These are phyloP conservation scores for Poecilia velifera DNA, from an alignment of 2,797 vertebrate species.

Conservation along the genomic window DNA sequence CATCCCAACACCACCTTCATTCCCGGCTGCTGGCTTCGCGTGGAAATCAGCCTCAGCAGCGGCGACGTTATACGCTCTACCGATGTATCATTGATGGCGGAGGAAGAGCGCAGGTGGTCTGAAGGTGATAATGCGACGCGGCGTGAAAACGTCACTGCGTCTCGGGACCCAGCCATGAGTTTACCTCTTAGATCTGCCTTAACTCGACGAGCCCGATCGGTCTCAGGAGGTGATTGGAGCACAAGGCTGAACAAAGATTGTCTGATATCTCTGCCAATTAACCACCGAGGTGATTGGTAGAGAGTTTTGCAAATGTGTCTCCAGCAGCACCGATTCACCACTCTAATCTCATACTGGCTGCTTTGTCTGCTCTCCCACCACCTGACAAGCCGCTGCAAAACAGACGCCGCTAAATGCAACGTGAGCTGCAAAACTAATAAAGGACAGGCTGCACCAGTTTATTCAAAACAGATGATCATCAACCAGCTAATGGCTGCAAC, in stretches of 20 bases:
- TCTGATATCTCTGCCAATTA: not conserved
- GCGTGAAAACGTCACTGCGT: not conserved
- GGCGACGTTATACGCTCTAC: conserved; percentile 15
- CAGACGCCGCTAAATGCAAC: not conserved
- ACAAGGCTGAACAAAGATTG: not conserved
- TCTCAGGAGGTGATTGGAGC: not conserved
- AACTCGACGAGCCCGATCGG: not conserved
- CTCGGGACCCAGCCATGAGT: not conserved
- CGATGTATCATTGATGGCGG: conserved; percentile 3
- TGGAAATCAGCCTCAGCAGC: conserved; percentile 31
- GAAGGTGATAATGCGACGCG: not conserved
- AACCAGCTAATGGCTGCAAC: not conserved
- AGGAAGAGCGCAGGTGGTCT: conserved; percentile 18
- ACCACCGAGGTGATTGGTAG: not conserved
- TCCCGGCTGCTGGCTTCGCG: conserved; percentile 29
- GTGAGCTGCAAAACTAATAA: not conserved
- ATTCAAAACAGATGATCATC: not conserved
- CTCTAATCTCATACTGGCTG: not conserved
- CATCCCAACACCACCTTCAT: conserved; percentile 14
- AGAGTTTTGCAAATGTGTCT: conserved; percentile 13
- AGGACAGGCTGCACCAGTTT: not conserved
- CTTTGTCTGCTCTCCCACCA: not conserved
- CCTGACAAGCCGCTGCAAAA: not conserved
- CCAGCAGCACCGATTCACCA: not conserved
- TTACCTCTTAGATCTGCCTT: not conserved